Evolutionary conservation across 2,888 invertebrate genomes (phyloP).

Genomic region (Drosophila ezoana): DNA sequence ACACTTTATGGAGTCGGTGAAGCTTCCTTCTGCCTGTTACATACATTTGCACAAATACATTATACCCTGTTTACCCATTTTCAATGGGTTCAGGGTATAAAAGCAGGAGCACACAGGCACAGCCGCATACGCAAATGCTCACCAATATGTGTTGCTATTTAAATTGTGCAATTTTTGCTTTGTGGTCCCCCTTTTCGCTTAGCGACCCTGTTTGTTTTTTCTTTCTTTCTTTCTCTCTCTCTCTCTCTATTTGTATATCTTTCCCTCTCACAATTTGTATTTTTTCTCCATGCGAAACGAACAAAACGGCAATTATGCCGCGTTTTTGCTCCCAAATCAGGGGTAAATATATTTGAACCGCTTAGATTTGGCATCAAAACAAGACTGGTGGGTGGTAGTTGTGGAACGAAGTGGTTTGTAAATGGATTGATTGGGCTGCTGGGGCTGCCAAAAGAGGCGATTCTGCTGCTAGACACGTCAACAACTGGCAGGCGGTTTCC

Average conservation of each 20-base stretch:
- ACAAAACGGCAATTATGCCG: conserved; percentile 81
- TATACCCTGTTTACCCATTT: too few species aligned
- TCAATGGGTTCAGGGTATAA: conserved; percentile 1
- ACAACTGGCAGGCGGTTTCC: conserved; percentile 29
- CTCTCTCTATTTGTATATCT: not conserved
- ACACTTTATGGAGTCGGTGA: too few species aligned
- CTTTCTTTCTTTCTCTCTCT: not conserved
- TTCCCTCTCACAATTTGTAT: not conserved
- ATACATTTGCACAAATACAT: too few species aligned
- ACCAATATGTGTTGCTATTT: conserved; percentile 43
- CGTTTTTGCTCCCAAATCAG: conserved; percentile 74
- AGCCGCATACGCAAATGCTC: conserved; percentile 9
- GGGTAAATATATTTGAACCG: conserved; percentile 77
- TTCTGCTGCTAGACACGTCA: conserved; percentile 37
- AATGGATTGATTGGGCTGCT: conserved; percentile 66
- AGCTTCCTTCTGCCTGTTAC: too few species aligned
- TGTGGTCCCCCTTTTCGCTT: conserved; percentile 35
- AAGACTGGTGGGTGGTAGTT: conserved; percentile 44
- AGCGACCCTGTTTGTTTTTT: not conserved
- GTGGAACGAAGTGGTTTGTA: conserved; percentile 38
- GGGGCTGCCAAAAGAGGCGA: conserved; percentile 25
- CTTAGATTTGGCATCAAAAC: conserved; percentile 77
- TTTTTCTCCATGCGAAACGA: conserved; percentile 35
- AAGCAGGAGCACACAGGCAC: conserved; percentile 13
- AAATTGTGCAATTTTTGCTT: conserved; percentile 72